Evolutionary conservation across 2,888 invertebrate genomes (phyloP).

Genomic region (Drosophila niveifrons): DNA sequence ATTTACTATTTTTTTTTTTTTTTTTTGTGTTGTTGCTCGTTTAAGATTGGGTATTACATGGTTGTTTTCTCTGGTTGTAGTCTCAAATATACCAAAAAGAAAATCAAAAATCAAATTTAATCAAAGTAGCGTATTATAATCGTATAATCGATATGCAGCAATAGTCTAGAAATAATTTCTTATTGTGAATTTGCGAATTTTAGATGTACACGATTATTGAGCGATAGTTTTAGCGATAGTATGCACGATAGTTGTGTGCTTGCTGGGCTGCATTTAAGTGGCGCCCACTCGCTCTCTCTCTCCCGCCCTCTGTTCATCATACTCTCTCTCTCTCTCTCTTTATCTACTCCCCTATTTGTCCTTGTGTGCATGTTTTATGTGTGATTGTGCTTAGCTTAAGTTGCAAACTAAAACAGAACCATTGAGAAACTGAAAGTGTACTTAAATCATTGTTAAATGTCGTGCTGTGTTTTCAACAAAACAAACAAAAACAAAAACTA

Average conservation of each 20-base stretch:
- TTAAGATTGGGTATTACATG: conserved; percentile 9
- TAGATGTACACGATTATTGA: not conserved
- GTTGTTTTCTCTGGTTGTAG: conserved; percentile 22
- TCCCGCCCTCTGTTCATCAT: not conserved
- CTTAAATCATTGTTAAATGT: conserved; percentile 69
- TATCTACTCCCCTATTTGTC: not conserved
- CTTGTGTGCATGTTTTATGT: conserved; percentile 6
- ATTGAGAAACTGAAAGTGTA: conserved; percentile 67
- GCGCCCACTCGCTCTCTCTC: not conserved
- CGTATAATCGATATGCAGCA: not conserved
- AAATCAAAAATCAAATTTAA: not conserved
- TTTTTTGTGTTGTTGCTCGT: not conserved
- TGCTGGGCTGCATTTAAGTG: conserved; percentile 38
- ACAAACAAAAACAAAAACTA: conserved; percentile 14
- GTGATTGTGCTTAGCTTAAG: conserved; percentile 14
- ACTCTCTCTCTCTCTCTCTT: not conserved
- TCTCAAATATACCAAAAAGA: conserved; percentile 36
- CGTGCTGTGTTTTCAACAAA: conserved; percentile 64
- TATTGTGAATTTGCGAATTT: too few species aligned
- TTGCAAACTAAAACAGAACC: conserved; percentile 35
- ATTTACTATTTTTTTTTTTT: not conserved
- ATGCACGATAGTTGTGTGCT: not conserved
- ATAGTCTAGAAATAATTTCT: not conserved
- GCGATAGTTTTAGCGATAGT: conserved; percentile 10
- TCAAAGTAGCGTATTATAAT: not conserved